phyloP scores from a whole-genome alignment of 2,797 vertebrate genomes.

The Xerus rutilus region DNA sequence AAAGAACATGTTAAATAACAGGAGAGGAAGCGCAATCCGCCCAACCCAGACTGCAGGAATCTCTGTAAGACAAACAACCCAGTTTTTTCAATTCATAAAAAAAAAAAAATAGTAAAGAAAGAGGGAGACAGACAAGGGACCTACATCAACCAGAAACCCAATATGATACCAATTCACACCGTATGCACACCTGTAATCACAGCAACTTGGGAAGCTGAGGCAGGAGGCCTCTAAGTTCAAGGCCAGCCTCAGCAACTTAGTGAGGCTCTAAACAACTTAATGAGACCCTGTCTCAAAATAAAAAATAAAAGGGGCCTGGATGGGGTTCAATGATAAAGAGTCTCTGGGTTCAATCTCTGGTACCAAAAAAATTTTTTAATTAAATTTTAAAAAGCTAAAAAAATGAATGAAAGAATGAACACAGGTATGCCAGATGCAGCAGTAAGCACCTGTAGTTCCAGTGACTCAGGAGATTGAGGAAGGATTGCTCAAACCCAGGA shows the following conservation, averaged over 20 bases:
- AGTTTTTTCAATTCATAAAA: background rate
- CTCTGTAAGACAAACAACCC: background rate
- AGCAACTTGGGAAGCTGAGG: background rate
- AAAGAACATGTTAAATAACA: background rate
- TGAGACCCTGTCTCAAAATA: no score
- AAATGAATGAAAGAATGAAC: no score
- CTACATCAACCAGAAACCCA: background rate
- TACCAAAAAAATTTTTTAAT: no score
- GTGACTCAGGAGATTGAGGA: background rate
- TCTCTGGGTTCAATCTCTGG: no score
- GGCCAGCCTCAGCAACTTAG: no score
- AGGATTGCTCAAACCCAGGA: background rate
- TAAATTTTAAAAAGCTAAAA: no score
- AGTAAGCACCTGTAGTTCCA: no score
- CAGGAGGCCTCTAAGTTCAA: background rate
- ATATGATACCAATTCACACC: background rate
- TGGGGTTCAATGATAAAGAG: no score
- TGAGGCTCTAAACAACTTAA: no score
- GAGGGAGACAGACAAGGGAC: background rate
- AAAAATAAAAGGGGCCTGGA: no score
- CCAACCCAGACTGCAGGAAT: background rate
- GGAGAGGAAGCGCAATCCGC: rapidly evolving
- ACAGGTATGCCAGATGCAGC: no score
- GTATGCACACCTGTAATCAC: no score
- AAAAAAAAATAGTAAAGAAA: background rate